Evolutionary conservation across 2,888 invertebrate genomes (phyloP), one percentile per base, ranked within the genome.

Genomic region (Lepidocyrtoides sp.): DNA sequence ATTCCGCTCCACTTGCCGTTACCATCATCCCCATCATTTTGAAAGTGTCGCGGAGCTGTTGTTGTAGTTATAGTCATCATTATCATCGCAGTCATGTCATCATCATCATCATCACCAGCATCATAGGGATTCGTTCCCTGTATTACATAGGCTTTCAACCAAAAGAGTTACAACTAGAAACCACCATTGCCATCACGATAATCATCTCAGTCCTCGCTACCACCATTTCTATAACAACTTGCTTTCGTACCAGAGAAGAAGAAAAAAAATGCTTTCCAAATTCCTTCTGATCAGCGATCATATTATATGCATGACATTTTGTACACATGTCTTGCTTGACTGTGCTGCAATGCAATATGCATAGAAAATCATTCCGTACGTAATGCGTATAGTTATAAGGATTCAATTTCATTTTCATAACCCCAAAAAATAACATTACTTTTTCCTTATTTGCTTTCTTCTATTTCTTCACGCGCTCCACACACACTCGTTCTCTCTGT

Each of bases 1-100:
- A 81, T 81, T 81, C 81, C 36, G 81, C 60, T 60, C 75, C 60
- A 57, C 60, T 57, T 57, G 41, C 36, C 57, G 3, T 29, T 36
- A 36, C 63, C 63, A 54, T 79, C 51, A 17, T 63, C 41, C 23
- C 14, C 26, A 51, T 75, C 48, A 26, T 26, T 20, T 14, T 75
- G 23, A 48, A 23, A 75, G 26, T 44, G 72, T 72, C 72, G 72
- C 32, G 1, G 32, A 36, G 36, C 10, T 69, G 66, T 36, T 26
- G 60, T 69, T 1, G 17, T 23, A 20, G 48, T 75, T 17, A 4
- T 66, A 2, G 48, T 75, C 75, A 75, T 75, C n/a, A 51, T 75
- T n/a, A n/a, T n/a, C n/a, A n/a, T n/a, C n/a, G n/a, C n/a, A n/a
- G n/a, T n/a, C n/a, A n/a, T n/a, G n/a, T n/a, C 17, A 48, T 29